phyloP scores from a whole-genome alignment of 2,113 vertebrate genomes.

The Sprattus sprattus region DNA sequence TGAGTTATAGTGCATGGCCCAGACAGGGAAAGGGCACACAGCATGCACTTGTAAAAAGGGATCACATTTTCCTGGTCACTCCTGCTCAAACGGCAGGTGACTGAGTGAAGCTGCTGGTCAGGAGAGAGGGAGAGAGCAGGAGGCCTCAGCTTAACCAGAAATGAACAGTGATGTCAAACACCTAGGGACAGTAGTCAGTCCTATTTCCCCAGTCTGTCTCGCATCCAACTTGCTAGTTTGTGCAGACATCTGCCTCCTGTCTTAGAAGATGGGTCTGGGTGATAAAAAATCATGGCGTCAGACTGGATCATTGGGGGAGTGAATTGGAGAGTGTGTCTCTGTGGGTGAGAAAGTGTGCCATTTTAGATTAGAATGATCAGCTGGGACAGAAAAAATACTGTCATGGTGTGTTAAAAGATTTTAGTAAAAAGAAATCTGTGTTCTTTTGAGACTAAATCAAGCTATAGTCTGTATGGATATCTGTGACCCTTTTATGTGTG shows the following conservation, averaged over 20 bases:
- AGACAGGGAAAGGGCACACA: constrained; percentile 16
- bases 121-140: constrained; percentile 23
- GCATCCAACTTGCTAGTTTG: not conserved
- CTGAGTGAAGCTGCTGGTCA: not conserved
- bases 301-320: not conserved
- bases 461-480: too few species aligned
- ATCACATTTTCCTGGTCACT: constrained; percentile 30
- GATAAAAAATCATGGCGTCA: not conserved
- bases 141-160: constrained; percentile 22
- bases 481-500: not conserved
- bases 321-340: not conserved
- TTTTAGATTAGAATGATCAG: not conserved
- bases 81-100: constrained; percentile 37
- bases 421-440: not conserved
- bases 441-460: too few species aligned
- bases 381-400: not conserved
- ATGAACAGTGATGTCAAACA: constrained; percentile 30
- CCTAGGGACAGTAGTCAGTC: constrained; percentile 26
- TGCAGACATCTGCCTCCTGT: constrained; percentile 11
- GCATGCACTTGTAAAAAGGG: constrained; percentile 6
- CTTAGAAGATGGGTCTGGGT: constrained; percentile 1
- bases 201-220: not conserved
- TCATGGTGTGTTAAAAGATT: not conserved
- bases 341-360: not conserved
- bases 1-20: constrained; percentile 32